Percentiles rank a stretch among this genome's conserved stretches.
Conservation (phyloP, 1,140 invertebrate species). For the Melanaphis sacchari region DNA sequence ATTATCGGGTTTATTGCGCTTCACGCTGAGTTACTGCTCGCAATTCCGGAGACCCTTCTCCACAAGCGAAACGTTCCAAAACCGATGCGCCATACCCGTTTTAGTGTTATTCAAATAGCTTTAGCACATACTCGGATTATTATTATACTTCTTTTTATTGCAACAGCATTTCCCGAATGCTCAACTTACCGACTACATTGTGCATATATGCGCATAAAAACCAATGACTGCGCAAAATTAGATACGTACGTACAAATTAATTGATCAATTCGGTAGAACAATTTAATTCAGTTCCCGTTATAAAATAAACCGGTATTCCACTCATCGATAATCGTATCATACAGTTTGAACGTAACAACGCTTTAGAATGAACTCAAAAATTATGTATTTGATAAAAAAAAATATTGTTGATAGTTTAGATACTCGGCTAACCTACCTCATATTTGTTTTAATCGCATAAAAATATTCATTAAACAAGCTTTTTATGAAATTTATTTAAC, state of each 20-base stretch:
- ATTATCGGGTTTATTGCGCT: conserved; percentile 55
- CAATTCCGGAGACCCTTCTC: conserved; percentile 33
- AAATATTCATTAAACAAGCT: background rate
- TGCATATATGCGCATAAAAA: background rate
- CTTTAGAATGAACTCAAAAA: background rate
- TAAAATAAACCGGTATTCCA: background rate
- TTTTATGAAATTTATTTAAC: background rate
- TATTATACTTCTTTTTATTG: background rate
- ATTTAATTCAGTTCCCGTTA: background rate
- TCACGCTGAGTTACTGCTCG: conserved; percentile 39
- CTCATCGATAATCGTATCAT: background rate
- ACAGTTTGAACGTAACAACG: background rate
- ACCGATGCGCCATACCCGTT: conserved; percentile 3
- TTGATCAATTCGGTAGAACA: background rate
- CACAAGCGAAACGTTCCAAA: background rate
- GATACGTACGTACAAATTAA: background rate
- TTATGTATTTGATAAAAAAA: background rate
- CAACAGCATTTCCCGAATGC: background rate
- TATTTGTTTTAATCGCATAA: background rate
- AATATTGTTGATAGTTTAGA: background rate
- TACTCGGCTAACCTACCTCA: background rate
- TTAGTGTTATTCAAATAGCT: conserved; percentile 43
- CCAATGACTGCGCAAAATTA: background rate
- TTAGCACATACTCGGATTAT: background rate
- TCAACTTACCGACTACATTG: background rate